phyloP scores from a whole-genome alignment of 1,140 invertebrate genomes.

The Drosophila ficusphila region DNA sequence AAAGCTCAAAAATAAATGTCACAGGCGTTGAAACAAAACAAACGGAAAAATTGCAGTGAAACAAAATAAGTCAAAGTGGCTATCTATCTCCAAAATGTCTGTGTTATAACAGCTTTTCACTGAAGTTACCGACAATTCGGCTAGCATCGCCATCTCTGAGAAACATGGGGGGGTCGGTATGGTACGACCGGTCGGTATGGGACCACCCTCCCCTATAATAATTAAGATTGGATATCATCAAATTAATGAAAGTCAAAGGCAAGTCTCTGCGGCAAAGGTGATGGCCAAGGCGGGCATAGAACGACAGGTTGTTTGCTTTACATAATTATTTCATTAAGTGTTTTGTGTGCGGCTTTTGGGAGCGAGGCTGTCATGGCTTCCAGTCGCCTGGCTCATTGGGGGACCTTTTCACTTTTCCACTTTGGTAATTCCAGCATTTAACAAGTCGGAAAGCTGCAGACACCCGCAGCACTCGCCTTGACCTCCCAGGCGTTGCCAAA shows the following conservation, averaged over 20 bases:
- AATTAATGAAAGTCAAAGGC: constrained; percentile 76
- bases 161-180: too few species aligned
- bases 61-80: too few species aligned
- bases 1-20: too few species aligned
- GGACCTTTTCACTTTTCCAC: constrained; percentile 69
- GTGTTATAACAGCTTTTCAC: too few species aligned
- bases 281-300: constrained; percentile 57
- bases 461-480: constrained; percentile 56
- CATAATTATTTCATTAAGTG: constrained; percentile 81
- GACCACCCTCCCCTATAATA: too few species aligned
- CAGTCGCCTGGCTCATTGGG: constrained; percentile 29
- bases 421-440: constrained; percentile 71
- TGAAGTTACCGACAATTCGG: too few species aligned
- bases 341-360: constrained; percentile 40
- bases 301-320: constrained; percentile 63
- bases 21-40: too few species aligned
- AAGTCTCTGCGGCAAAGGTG: constrained; percentile 37
- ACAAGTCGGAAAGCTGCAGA: constrained; percentile 53
- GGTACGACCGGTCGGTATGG: too few species aligned
- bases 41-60: too few species aligned
- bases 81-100: too few species aligned
- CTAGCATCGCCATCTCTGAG: too few species aligned
- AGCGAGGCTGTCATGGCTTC: constrained; percentile 10
- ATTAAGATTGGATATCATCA: constrained; percentile 55
- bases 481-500: constrained; percentile 57